These are phyloP conservation scores for Synaphobranchus kaupii DNA, from an alignment of 2,797 vertebrate genomes.

Conservation along the genomic window DNA sequence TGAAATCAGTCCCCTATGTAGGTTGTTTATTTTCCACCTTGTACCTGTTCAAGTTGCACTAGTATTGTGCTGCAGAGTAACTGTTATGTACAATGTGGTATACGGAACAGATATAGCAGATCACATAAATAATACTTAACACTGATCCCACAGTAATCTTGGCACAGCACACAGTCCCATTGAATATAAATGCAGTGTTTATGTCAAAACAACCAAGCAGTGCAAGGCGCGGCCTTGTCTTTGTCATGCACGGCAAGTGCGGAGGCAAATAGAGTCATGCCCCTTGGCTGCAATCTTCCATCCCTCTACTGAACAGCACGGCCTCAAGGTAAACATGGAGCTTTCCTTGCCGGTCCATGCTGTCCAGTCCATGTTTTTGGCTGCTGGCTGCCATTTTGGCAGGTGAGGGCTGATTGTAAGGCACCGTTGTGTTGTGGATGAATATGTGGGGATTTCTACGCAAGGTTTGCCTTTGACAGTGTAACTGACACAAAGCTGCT, in stretches of 20 bases:
- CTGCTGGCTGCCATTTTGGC: neutral
- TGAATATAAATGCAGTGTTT: slow-evolving; percentile 67
- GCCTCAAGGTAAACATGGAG: neutral
- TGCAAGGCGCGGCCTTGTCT: slow-evolving; percentile 61
- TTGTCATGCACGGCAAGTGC: slow-evolving; percentile 67
- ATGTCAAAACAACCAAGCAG: slow-evolving; percentile 61
- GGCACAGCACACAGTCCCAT: slow-evolving; percentile 55
- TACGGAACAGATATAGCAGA: slow-evolving; percentile 29
- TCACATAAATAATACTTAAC: slow-evolving; percentile 54
- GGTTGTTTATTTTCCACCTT: slow-evolving; percentile 14
- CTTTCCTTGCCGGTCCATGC: neutral
- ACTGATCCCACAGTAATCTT: slow-evolving; percentile 61
- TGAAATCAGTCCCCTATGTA: slow-evolving; percentile 33
- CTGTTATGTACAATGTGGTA: neutral
- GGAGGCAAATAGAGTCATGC: slow-evolving; percentile 36
- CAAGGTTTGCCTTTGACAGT: neutral
- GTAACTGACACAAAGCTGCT: slow-evolving; percentile 58
- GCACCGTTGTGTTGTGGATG: neutral
- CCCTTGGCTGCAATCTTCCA: slow-evolving; percentile 42
- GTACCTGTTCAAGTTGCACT: slow-evolving; percentile 17
- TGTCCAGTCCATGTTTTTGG: neutral
- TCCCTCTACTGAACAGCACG: slow-evolving; percentile 5
- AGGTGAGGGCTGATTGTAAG: neutral
- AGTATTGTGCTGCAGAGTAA: neutral
- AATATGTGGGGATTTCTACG: neutral